Conservation (phyloP, 2,113 vertebrate species). For the Hystrix cristata region DNA sequence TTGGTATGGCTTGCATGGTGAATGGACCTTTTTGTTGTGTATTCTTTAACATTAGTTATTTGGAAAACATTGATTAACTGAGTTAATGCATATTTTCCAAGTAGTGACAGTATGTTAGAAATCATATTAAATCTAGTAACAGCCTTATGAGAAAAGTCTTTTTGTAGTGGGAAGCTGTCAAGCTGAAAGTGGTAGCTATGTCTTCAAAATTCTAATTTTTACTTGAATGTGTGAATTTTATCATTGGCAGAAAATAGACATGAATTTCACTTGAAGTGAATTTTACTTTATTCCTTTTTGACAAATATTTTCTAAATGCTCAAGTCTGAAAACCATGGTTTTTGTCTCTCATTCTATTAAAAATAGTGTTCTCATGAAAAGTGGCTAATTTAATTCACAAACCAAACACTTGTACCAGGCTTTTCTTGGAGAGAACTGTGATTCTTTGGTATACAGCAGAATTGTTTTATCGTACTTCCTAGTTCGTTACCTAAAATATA, state of each 20-base stretch:
- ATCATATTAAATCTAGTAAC: background rate
- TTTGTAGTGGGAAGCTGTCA: background rate
- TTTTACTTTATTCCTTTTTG: background rate
- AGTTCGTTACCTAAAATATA: background rate
- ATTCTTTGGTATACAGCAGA: background rate
- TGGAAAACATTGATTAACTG: background rate
- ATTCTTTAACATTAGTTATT: constrained; percentile 3
- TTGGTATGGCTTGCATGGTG: background rate
- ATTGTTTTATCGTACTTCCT: background rate
- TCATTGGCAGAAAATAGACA: background rate
- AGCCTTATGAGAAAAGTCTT: background rate
- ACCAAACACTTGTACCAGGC: background rate
- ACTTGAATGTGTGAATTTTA: background rate
- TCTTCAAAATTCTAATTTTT: background rate
- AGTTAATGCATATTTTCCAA: constrained; percentile 30
- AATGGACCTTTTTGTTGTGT: background rate
- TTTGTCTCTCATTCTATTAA: background rate
- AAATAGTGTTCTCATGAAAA: constrained; percentile 39
- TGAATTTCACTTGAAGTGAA: background rate
- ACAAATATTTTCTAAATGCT: constrained; percentile 6
- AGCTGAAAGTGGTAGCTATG: background rate
- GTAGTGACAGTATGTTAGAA: background rate
- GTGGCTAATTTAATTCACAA: constrained; percentile 10
- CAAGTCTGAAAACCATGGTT: constrained; percentile 10
- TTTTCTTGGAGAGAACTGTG: constrained; percentile 17